A percentile compares a stretch with the other conserved stretches of the same genome.
These are phyloP conservation scores for Halocaridina rubra DNA, from an alignment of 2,888 invertebrate species.

Conservation along the genomic window DNA sequence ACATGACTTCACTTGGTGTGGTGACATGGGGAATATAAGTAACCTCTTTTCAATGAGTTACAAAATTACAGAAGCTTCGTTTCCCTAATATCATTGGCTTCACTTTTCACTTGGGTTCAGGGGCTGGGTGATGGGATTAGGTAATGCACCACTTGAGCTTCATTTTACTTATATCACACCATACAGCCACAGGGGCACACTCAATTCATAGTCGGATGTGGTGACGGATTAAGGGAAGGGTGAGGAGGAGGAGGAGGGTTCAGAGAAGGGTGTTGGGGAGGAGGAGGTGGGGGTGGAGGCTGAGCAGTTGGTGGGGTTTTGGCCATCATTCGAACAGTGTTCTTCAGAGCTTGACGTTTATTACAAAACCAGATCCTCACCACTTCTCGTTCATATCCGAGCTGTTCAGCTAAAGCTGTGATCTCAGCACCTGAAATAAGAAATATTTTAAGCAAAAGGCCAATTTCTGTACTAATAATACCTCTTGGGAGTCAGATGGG, in stretches of 20 bases:
- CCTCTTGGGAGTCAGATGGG: too few species aligned
- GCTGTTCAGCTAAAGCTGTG: constrained; percentile 91
- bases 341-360: constrained; percentile 96
- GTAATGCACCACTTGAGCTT: neutral
- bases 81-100: too few species aligned
- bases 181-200: neutral
- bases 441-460: neutral
- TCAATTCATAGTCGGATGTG: constrained; percentile 43
- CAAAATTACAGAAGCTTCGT: too few species aligned
- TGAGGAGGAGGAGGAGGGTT: constrained; percentile 25
- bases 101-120: too few species aligned
- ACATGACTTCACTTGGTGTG: too few species aligned
- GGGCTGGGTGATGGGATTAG: too few species aligned
- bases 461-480: too few species aligned
- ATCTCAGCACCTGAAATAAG: constrained; percentile 87
- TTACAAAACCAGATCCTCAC: constrained; percentile 99
- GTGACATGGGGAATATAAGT: too few species aligned
- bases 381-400: constrained; percentile 97
- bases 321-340: constrained; percentile 95
- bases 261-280: constrained; percentile 37
- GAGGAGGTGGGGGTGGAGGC: constrained; percentile 47
- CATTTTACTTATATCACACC: neutral
- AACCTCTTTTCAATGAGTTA: too few species aligned
- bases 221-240: constrained; percentile 45
- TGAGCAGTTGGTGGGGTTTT: constrained; percentile 69